Conservation (phyloP, 2,113 vertebrate genomes). For the Delphinus delphis region DNA sequence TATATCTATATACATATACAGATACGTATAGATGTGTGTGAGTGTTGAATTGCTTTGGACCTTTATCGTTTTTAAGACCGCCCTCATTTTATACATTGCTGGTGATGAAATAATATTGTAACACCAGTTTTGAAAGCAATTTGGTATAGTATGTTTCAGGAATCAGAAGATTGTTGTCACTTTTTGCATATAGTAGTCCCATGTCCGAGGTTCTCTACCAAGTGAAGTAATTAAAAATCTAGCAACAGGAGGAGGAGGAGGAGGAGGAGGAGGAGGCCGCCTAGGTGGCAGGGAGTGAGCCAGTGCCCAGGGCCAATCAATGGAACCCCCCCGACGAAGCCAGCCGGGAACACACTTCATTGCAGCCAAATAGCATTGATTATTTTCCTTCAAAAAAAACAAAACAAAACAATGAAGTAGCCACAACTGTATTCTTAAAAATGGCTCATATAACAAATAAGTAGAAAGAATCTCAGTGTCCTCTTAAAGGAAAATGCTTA, state of each 20-base stretch:
- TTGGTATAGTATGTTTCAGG: constrained; percentile 19
- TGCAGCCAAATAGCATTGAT: too few relatives aligned
- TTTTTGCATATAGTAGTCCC: not conserved
- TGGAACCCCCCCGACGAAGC: too few relatives aligned
- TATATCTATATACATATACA: not conserved
- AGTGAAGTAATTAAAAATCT: constrained; percentile 22
- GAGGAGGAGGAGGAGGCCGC: too few relatives aligned
- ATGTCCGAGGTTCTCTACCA: constrained; percentile 27
- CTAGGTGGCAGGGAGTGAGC: too few relatives aligned
- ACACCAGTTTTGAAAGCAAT: not conserved
- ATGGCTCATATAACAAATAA: not conserved
- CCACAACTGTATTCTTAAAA: constrained; percentile 15
- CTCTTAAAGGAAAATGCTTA: not conserved
- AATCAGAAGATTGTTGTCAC: not conserved
- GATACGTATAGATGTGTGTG: not conserved
- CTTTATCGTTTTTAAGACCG: not conserved
- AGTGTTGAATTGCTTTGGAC: not conserved
- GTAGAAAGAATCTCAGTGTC: not conserved
- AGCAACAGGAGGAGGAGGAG: not conserved
- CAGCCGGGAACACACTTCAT: too few relatives aligned
- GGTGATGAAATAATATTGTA: not conserved
- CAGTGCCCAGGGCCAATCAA: too few relatives aligned
- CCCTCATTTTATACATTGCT: not conserved
- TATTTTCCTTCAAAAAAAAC: too few relatives aligned
- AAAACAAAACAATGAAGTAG: not conserved